Base-by-base conservation (phyloP, 2,888 invertebrate genomes). In the Spicauda simplicius region DNA sequence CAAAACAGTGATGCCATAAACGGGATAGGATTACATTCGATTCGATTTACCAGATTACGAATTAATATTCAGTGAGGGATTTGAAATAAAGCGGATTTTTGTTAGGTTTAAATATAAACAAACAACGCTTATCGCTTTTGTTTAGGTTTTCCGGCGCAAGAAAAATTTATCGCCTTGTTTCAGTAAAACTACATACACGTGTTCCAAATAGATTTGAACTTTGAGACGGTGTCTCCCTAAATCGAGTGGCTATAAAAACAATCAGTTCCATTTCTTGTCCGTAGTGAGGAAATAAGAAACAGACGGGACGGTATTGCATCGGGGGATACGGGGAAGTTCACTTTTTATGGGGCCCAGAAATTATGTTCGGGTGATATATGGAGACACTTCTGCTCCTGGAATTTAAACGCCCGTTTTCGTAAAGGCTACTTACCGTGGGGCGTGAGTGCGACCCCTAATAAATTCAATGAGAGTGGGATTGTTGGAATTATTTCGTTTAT, bases 401-500 rank as follows among this genome's bases (percentile, higher is more conserved):
- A 90, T 92, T 91, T 91, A 88, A 91, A 90, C 91, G 89, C 82
- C 82, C 85, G 82, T 82, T 89, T 86, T 87, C 84, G 80, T 84
- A 83, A 86, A 86, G 80, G 85, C 87, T 87, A 87, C 88, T 89
- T 85, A 87, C 85, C 83, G 83, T 77, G 83, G 83, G 86, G 86
- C 78, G 82, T 75, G 81, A 82, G 79, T 83, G 79, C 82, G 87
- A 88, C 89, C 91, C 88, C 88, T 88, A 87, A 91, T 91, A 91
- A 91, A 91, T 92, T 90, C 79, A 81, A 82, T 87, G 84, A 87
- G 85, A 82, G 80, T 80, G 78, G 80, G 83, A 80, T 84, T 82
- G 80, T 77, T 79, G 83, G 84, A 85, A 86, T 71, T 76, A 75
- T 73, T 71, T 63, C 64, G 66, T 64, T 69, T 70, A 67, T 66